These are phyloP conservation scores for Tanypteryx hageni DNA, from an alignment of 2,888 invertebrate species.

Conservation along the genomic window DNA sequence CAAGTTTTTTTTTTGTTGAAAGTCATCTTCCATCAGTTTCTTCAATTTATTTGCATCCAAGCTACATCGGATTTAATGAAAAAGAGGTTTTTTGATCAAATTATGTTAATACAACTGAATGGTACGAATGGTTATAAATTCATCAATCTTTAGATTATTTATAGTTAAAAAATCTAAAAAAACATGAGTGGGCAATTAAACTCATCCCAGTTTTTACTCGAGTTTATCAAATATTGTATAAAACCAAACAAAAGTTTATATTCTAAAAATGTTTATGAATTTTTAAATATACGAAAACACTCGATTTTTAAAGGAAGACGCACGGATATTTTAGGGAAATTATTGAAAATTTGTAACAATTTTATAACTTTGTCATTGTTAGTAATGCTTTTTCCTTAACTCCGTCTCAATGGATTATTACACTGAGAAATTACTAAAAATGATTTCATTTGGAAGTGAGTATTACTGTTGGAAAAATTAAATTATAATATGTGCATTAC, in stretches of 20 bases:
- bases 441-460: neutral
- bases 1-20: neutral
- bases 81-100: neutral
- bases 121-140: neutral
- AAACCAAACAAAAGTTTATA: too few species aligned
- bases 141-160: neutral
- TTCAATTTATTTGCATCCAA: neutral
- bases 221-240: neutral
- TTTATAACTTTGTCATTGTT: too few species aligned
- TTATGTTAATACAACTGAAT: neutral
- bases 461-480: conserved; percentile 6
- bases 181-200: neutral
- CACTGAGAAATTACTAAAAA: neutral
- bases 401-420: neutral
- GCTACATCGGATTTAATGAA: neutral
- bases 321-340: too few species aligned
- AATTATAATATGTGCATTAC: neutral
- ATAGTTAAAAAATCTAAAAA: neutral
- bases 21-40: neutral
- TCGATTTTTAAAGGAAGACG: too few species aligned
- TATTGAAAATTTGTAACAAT: too few species aligned
- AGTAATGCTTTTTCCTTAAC: too few species aligned
- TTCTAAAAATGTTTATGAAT: too few species aligned
- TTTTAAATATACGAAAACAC: too few species aligned
- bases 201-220: neutral